Base-by-base conservation (phyloP, 2,113 vertebrate genomes). In the Anguilla japonica region DNA sequence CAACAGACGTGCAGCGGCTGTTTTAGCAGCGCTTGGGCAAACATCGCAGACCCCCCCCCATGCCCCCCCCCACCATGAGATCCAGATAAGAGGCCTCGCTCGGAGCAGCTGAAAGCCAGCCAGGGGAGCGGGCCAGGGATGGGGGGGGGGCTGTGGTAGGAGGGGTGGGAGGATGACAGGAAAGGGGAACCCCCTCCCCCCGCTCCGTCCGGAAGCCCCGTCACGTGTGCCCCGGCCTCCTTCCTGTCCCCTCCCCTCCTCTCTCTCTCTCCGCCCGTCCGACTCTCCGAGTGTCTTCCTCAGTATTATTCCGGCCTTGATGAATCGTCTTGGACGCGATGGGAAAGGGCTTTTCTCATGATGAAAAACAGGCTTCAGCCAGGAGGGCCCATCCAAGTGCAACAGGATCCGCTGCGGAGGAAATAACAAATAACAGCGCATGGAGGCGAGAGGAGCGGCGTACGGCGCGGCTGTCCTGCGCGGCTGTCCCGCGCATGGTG, bases 341-440 rank as follows among this genome's bases (percentile, higher is more conserved):
- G 85, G 46, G 13, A 86, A n/a, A 67, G 81, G 43, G 1, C 6
- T 82, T 79, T 41, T 87, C 79, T 67, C 75, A 26, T 63, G 46
- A 78, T 82, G 29, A 29, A 75, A 75, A 81, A 79, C 78, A 16
- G 39, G 20, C 40, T 3, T 50, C 5, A 15, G 56, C 78, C 83
- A 75, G 11, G 34, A 63, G 81, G 6, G 40, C 26, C 57, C 75
- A 41, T 87, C 91, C 86, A 91, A 89, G 60, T 87, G 87, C 67
- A 88, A 75, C 85, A 84, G 60, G 84, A 85, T 89, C 87, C 16
- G 56, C 78, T 9, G 60, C 60, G 43, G 83, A 78, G 86, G 82
- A 79, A 87, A 84, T 79, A 67, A 89, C 88, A 80, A 87, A 88
- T 86, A 88, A 79, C 39, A 84, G 81, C 86, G 84, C 83, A 50